Percentiles rank a stretch among this genome's conserved stretches.
These are phyloP conservation scores for Meloidogyne hapla DNA, from an alignment of 1,140 invertebrate species.

Conservation along the genomic window DNA sequence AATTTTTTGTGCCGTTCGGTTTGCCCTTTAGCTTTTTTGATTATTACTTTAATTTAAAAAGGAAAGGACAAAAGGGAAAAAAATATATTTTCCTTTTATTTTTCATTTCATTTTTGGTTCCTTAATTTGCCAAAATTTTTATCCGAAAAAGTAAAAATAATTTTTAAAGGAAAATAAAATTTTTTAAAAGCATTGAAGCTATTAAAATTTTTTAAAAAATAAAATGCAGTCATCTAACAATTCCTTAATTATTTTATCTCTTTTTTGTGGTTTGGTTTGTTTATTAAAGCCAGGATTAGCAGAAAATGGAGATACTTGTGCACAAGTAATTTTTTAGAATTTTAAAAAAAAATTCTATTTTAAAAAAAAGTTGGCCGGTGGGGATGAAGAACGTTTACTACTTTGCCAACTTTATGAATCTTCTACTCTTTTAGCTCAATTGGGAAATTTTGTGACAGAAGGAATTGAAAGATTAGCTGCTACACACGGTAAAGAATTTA, in stretches of 20 bases:
- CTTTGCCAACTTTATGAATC: constrained; percentile 59
- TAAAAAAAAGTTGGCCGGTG: constrained; percentile 17
- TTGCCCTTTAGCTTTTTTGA: neutral
- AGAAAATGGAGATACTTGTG: neutral
- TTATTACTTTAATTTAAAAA: too few relatives aligned
- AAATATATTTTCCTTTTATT: neutral
- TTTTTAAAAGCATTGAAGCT: too few relatives aligned
- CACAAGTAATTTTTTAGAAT: neutral
- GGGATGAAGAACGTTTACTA: constrained; percentile 52
- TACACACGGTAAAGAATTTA: constrained; percentile 57
- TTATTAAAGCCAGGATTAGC: neutral
- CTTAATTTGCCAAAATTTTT: too few relatives aligned
- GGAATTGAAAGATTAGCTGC: constrained; percentile 56
- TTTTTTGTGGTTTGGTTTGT: neutral
- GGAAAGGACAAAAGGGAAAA: neutral
- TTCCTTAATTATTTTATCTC: neutral
- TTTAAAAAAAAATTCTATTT: neutral
- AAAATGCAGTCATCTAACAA: neutral
- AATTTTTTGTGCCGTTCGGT: neutral
- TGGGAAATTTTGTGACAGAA: constrained; percentile 58
- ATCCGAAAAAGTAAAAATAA: too few relatives aligned
- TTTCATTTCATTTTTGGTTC: neutral
- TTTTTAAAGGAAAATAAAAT: too few relatives aligned
- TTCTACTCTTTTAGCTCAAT: constrained; percentile 51
- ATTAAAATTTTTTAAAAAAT: too few relatives aligned